A percentile compares a stretch with the other conserved stretches of the same genome.
phyloP scores from a whole-genome alignment of 1,140 invertebrate genomes.

The Pachypeltis micranthus region DNA sequence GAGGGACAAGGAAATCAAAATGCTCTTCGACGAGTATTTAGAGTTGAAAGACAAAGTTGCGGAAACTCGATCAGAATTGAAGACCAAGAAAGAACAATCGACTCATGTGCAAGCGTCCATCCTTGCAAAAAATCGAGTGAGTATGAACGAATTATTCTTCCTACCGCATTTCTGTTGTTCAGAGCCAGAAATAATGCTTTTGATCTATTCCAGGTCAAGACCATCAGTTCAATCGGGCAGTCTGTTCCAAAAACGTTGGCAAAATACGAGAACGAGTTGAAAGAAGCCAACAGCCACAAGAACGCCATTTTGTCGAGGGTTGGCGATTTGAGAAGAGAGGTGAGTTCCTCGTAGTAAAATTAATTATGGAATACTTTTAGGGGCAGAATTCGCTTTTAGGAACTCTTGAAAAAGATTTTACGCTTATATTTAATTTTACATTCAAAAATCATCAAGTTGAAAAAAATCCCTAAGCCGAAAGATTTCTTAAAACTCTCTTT shows the following conservation, averaged over 20 bases:
- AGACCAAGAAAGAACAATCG: neutral
- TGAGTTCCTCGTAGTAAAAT: too few relatives aligned
- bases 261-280: neutral
- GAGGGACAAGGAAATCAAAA: neutral
- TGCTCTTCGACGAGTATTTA: neutral
- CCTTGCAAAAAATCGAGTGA: neutral
- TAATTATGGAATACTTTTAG: too few relatives aligned
- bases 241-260: neutral
- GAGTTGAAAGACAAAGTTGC: neutral
- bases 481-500: too few relatives aligned
- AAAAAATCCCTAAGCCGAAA: too few relatives aligned
- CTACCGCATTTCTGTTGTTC: too few relatives aligned
- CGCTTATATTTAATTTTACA: too few relatives aligned
- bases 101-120: neutral
- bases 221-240: neutral
- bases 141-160: too few relatives aligned
- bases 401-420: too few relatives aligned
- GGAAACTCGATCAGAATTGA: neutral
- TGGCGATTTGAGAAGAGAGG: neutral
- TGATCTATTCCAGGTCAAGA: neutral
- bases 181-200: too few relatives aligned
- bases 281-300: neutral
- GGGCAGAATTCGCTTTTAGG: too few relatives aligned
- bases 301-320: neutral
- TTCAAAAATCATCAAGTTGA: too few relatives aligned